phyloP scores from a whole-genome alignment of 1,140 invertebrate genomes.

The Laupala kohalensis region DNA sequence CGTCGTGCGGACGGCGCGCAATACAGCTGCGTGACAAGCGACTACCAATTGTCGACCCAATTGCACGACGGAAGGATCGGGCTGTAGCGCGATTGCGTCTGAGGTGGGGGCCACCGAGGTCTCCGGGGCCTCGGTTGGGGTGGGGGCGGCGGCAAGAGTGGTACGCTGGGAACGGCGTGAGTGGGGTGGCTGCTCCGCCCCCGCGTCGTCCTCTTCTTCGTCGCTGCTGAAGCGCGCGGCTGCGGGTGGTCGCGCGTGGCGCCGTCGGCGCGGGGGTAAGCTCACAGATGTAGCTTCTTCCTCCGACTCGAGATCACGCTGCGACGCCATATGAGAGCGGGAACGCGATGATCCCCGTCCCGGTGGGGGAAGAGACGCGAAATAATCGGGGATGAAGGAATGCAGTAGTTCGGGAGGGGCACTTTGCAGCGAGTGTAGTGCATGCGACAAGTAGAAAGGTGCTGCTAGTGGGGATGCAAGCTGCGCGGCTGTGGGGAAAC shows the following conservation, averaged over 20 bases:
- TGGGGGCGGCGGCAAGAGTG: conserved; percentile 18
- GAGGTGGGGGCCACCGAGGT: background rate
- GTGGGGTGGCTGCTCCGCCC: background rate
- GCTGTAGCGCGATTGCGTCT: background rate
- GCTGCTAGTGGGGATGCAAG: too few relatives aligned
- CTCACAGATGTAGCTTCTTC: conserved; percentile 2
- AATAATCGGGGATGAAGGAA: conserved; percentile 3
- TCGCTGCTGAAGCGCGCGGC: conserved; percentile 12
- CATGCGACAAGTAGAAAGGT: too few relatives aligned
- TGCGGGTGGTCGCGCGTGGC: conserved; percentile 24
- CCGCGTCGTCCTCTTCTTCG: conserved; percentile 9
- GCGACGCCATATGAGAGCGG: conserved; percentile 18
- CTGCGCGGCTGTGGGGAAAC: background rate
- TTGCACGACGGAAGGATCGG: conserved; percentile 27
- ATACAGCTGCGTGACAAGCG: conserved; percentile 45
- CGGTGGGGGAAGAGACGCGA: conserved; percentile 4
- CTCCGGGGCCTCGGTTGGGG: conserved; percentile 4
- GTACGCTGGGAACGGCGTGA: conserved; percentile 1
- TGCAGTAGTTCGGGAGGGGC: background rate
- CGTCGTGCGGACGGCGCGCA: conserved; percentile 48
- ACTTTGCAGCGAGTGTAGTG: too few relatives aligned
- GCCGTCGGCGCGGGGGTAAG: conserved; percentile 2
- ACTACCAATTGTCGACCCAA: conserved; percentile 47
- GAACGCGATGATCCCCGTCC: conserved; percentile 16
- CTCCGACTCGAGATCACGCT: conserved; percentile 11